A percentile compares a stretch with the other conserved stretches of the same genome.
These are phyloP conservation scores for Dipodomys stephensi DNA, from an alignment of 2,113 vertebrate genomes.

Conservation along the genomic window DNA sequence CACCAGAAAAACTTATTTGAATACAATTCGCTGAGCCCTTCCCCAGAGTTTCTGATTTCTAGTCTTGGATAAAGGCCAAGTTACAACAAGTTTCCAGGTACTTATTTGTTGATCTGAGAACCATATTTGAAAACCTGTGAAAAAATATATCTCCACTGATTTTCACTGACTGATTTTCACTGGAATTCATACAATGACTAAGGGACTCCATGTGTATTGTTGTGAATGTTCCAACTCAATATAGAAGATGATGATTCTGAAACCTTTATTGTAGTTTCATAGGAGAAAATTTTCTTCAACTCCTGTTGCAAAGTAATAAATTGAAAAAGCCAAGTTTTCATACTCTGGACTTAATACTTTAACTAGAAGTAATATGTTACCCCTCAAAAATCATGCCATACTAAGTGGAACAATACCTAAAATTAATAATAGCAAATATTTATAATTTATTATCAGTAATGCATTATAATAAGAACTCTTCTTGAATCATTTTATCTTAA, in stretches of 20 bases:
- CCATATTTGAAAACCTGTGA: not conserved
- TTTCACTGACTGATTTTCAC: too few species aligned
- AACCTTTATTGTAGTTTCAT: not conserved
- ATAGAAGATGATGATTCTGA: not conserved
- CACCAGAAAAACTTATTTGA: not conserved
- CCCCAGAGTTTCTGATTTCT: not conserved
- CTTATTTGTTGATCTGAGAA: not conserved
- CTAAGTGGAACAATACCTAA: not conserved
- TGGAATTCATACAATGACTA: not conserved
- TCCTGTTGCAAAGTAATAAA: not conserved
- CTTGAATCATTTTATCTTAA: conserved; percentile 5
- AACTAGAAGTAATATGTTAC: not conserved
- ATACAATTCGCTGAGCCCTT: not conserved
- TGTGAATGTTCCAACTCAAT: not conserved
- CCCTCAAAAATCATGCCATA: not conserved
- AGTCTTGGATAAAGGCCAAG: not conserved
- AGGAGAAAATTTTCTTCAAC: not conserved
- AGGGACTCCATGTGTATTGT: not conserved
- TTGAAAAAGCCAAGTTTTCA: not conserved
- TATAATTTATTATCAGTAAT: not conserved
- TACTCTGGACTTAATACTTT: not conserved
- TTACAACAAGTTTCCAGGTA: conserved; percentile 3
- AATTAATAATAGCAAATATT: not conserved
- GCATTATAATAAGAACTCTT: not conserved
- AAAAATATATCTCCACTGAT: not conserved